Evolutionary conservation across 37 sponge, comb jelly and placozoan species (phyloP).

Genomic region (Axinella damicornis): DNA sequence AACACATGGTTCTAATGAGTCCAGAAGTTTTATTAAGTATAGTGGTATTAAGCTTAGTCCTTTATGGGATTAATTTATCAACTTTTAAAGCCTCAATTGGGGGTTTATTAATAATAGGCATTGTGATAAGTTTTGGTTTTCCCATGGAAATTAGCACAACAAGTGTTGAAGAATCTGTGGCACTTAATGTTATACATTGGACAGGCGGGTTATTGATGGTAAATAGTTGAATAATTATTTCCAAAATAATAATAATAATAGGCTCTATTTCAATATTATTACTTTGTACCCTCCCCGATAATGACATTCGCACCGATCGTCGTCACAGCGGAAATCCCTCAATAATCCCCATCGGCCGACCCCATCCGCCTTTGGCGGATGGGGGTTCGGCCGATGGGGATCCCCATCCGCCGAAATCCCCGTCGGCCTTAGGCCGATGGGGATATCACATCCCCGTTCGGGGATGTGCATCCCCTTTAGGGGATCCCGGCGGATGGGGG

Average conservation of each 20-base stretch:
- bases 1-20: constrained; percentile 21
- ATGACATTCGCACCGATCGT: too few species aligned
- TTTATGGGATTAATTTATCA: constrained; percentile 57
- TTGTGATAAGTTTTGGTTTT: neutral
- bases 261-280: constrained; percentile 61
- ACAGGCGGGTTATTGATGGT: constrained; percentile 43
- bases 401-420: too few species aligned
- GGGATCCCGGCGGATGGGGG: too few species aligned
- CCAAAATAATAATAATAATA: constrained; percentile 59
- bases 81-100: constrained; percentile 46
- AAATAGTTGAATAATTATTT: constrained; percentile 50
- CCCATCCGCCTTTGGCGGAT: too few species aligned
- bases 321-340: too few species aligned
- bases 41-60: constrained; percentile 57
- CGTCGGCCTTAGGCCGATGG: too few species aligned
- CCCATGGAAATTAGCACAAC: too few species aligned
- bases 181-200: neutral
- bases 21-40: constrained; percentile 64
- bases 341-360: too few species aligned
- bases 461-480: too few species aligned
- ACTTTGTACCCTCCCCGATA: constrained; percentile 20
- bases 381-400: too few species aligned
- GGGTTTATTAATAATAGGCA: constrained; percentile 21
- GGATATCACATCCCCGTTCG: too few species aligned
- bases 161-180: neutral